Evolutionary conservation across 2,888 invertebrate species (phyloP).

Genomic region (Ctenicera cuprea): DNA sequence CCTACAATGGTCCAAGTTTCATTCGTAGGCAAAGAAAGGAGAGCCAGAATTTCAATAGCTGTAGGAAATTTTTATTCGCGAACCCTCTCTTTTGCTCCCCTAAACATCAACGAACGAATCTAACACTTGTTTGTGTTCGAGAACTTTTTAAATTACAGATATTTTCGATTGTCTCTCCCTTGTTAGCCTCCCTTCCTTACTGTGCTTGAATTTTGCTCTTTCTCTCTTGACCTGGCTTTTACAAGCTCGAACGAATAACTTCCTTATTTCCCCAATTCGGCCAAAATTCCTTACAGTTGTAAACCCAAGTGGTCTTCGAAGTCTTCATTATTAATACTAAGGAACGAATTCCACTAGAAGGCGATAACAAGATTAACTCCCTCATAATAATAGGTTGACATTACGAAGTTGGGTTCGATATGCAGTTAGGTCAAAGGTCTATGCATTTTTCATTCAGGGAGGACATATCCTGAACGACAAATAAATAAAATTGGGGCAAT

Average conservation of each 20-base stretch:
- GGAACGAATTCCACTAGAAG: background rate
- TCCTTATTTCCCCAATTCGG: background rate
- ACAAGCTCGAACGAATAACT: background rate
- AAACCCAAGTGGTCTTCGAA: background rate
- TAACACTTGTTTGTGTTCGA: slow-evolving; percentile 22
- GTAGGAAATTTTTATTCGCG: slow-evolving; percentile 21
- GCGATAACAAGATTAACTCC: background rate
- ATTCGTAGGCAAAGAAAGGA: slow-evolving; percentile 22
- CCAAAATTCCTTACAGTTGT: background rate
- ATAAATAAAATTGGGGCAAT: slow-evolving; percentile 41
- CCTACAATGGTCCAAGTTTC: slow-evolving; percentile 22
- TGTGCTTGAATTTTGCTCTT: slow-evolving; percentile 10
- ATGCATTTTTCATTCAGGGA: slow-evolving; percentile 20
- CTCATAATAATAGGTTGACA: background rate
- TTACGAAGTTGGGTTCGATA: background rate
- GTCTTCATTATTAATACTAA: background rate
- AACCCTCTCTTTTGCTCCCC: slow-evolving; percentile 2
- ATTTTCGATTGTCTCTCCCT: slow-evolving; percentile 25
- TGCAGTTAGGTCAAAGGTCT: slow-evolving; percentile 19
- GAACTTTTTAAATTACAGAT: slow-evolving; percentile 26
- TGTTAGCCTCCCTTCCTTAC: slow-evolving; percentile 16
- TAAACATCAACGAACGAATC: slow-evolving; percentile 13
- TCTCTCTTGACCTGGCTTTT: slow-evolving; percentile 4
- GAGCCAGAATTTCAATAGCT: slow-evolving; percentile 9
- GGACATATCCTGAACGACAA: slow-evolving; percentile 12